phyloP scores from a whole-genome alignment of 1,140 invertebrate genomes.

The Plectrocnemia conspersa region DNA sequence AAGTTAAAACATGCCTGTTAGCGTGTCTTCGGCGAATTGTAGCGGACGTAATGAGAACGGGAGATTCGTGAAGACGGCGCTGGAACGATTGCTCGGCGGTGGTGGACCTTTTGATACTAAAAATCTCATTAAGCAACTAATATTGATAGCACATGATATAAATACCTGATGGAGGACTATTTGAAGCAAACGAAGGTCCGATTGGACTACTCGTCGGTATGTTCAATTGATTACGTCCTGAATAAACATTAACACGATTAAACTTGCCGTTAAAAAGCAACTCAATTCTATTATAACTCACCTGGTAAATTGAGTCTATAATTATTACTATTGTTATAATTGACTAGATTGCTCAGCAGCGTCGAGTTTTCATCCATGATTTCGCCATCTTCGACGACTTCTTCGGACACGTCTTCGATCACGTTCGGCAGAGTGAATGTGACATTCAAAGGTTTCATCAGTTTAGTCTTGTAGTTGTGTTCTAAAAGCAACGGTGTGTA shows the following conservation, averaged over 20 bases:
- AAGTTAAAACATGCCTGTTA: constrained; percentile 42
- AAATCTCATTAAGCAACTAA: constrained; percentile 3
- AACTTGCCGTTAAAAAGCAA: background rate
- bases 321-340: constrained; percentile 41
- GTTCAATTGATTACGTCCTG: constrained; percentile 8
- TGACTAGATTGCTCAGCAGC: constrained; percentile 56
- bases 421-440: constrained; percentile 80
- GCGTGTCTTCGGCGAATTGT: constrained; percentile 46
- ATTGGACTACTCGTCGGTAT: constrained; percentile 26
- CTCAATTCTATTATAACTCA: constrained; percentile 35
- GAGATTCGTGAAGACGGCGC: constrained; percentile 71
- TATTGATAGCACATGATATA: background rate
- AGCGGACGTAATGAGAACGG: constrained; percentile 49
- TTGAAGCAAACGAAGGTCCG: constrained; percentile 49
- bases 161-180: constrained; percentile 53
- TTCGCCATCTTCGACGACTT: constrained; percentile 56
- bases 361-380: constrained; percentile 82
- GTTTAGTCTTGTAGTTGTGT: constrained; percentile 81
- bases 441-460: constrained; percentile 78
- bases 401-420: constrained; percentile 54
- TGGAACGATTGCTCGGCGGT: constrained; percentile 65
- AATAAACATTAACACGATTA: constrained; percentile 2
- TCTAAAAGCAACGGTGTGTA: constrained; percentile 89
- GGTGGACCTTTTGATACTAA: constrained; percentile 54
- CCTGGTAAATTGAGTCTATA: constrained; percentile 44